These are phyloP conservation scores for Sycobia sp. DNA, from an alignment of 1,140 invertebrate species.

Conservation along the genomic window DNA sequence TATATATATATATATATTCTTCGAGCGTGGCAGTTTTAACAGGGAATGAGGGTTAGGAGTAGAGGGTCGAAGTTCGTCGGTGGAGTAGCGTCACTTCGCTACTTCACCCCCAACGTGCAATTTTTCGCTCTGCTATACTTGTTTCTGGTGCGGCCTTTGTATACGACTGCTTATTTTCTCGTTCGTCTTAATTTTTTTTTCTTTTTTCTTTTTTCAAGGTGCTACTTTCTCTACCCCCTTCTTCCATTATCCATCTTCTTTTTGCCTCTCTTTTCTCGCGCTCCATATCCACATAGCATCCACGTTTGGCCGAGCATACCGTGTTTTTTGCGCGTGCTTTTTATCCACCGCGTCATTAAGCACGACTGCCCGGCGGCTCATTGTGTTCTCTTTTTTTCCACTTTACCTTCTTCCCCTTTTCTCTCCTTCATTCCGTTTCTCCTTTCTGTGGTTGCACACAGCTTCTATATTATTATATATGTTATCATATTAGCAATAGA, in stretches of 20 bases:
- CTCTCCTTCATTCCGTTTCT: background rate
- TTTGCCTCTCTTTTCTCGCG: background rate
- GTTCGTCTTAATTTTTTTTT: conserved; percentile 22
- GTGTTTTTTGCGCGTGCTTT: too few species aligned
- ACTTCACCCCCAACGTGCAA: too few species aligned
- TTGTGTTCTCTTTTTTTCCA: background rate
- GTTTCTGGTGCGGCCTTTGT: conserved; percentile 17
- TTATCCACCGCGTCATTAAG: conserved; percentile 28
- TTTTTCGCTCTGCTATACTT: conserved; percentile 19
- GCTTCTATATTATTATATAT: background rate
- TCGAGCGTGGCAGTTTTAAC: conserved; percentile 19
- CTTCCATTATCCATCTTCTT: background rate
- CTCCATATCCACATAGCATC: too few species aligned
- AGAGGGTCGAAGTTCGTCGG: too few species aligned
- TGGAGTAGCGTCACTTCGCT: too few species aligned
- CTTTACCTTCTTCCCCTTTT: conserved; percentile 12
- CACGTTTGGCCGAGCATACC: too few species aligned
- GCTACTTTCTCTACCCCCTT: background rate
- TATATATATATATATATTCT: too few species aligned
- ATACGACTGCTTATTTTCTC: conserved; percentile 25
- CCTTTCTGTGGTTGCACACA: background rate
- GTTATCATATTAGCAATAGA: background rate
- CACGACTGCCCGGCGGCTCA: conserved; percentile 8
- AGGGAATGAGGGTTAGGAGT: too few species aligned
- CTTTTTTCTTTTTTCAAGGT: background rate